These are phyloP conservation scores for Agriopis marginaria DNA, from an alignment of 2,888 invertebrate genomes.

Conservation along the genomic window DNA sequence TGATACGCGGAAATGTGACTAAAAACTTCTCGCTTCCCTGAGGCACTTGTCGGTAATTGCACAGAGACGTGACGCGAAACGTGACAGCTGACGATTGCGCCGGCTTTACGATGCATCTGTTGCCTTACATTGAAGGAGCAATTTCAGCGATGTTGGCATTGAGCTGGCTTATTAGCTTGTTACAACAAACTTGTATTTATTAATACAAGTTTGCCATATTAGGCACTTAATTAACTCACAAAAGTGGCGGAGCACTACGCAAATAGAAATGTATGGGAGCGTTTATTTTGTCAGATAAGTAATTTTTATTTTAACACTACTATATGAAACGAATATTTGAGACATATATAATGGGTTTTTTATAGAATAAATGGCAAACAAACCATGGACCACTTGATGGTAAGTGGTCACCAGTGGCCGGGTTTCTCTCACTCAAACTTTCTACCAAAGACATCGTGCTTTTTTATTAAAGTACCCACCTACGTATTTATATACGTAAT, in stretches of 20 bases:
- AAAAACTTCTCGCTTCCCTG: conserved; percentile 17
- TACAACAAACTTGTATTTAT: conserved; percentile 1
- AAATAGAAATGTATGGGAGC: neutral
- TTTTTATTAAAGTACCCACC: neutral
- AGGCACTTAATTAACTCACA: neutral
- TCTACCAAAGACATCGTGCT: neutral
- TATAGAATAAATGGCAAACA: no score
- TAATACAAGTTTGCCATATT: no score
- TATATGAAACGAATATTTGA: no score
- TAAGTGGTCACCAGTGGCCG: no score
- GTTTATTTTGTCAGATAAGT: neutral
- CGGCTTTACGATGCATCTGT: conserved; percentile 2
- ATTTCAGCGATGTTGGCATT: neutral
- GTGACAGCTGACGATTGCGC: conserved; percentile 18
- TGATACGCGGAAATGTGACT: conserved; percentile 26
- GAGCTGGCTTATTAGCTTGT: neutral
- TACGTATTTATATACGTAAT: no score
- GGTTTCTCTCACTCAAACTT: no score
- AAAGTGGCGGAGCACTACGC: neutral
- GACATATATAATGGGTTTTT: no score
- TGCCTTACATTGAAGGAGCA: neutral
- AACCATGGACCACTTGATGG: no score
- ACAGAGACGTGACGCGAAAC: conserved; percentile 23
- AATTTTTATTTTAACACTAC: no score
- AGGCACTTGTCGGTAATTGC: conserved; percentile 29